Base-by-base conservation (phyloP, 2,888 invertebrate genomes). In the Sceliomorpha sp. region DNA sequence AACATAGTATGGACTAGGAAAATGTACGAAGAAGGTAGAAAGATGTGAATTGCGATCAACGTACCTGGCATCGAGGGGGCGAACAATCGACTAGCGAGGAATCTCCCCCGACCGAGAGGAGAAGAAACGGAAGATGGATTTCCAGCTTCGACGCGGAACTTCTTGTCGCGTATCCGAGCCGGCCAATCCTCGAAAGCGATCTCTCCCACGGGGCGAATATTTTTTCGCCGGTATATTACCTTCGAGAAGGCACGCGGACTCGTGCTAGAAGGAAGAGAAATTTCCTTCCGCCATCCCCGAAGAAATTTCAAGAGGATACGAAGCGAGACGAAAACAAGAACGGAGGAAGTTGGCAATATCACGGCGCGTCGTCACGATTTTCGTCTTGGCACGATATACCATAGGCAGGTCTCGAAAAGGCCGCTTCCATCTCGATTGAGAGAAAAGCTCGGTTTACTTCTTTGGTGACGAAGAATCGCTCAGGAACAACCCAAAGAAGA, bases 381-480 rank as follows among this genome's bases (percentile, higher is more conserved):
- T 73, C 62, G 60, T 72, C 64, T 66, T 62, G 58, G 53, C 63
- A 67, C 64, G 68, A 72, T 72, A 75, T 42, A 31, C 70, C 58
- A 63, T 70, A 70, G 73, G 73, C 73, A 73, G n/a, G 71, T 74
- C 73, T 77, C 63, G 71, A n/a, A n/a, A 75, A 77, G 68, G 69
- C 71, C 70, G 69, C 44, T 51, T 70, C 59, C 45, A 34, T 51
- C 37, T 37, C 32, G 56, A 47, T 64, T 44, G 48, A 47, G 32
- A 58, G 39, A 48, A 40, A 26, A 42, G 39, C 32, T 5, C 34
- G 40, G 48, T 59, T 59, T 48, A 32, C 58, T 47, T 40, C 26
- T 34, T 14, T 37, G 32, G 48, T 45, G 51, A 58, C 64, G 56
- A 64, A 58, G 64, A 45, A 51, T 45, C 50, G 14, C 37, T 44